phyloP scores from a whole-genome alignment of 2,113 vertebrate species.

The Bambusicola thoracicus region DNA sequence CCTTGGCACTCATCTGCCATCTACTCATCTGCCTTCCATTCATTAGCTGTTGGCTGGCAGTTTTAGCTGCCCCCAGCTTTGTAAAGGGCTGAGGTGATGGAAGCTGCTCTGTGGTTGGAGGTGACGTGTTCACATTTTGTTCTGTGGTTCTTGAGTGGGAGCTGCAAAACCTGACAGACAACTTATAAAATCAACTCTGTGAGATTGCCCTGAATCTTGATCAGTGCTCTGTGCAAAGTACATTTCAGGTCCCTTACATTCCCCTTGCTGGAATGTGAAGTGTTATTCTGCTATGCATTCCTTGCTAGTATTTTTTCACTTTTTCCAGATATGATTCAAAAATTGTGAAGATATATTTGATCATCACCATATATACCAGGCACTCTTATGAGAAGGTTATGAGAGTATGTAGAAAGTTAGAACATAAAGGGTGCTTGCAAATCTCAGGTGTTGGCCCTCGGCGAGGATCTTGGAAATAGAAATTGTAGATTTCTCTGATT shows the following conservation, averaged over 20 bases:
- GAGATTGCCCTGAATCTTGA: not conserved
- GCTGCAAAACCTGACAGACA: not conserved
- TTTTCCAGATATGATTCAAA: not conserved
- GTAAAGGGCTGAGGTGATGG: not conserved
- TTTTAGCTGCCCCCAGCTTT: not conserved
- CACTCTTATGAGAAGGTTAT: not conserved
- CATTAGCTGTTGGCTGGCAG: not conserved
- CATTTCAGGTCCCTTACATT: not conserved
- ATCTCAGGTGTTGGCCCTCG: not conserved
- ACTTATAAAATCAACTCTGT: not conserved
- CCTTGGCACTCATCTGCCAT: not conserved
- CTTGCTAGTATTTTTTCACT: not conserved
- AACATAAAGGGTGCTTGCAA: not conserved
- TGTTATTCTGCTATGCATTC: not conserved
- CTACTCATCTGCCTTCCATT: not conserved
- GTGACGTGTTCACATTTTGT: not conserved
- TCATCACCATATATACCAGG: not conserved
- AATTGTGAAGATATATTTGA: not conserved
- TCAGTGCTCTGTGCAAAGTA: not conserved
- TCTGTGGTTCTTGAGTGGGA: fast-evolving
- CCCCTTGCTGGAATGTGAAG: not conserved
- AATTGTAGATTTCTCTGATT: not conserved
- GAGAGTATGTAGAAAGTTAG: not conserved
- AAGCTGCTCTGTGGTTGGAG: not conserved
- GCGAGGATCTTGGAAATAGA: not conserved